Percentiles rank a stretch among this genome's conserved stretches.
These are phyloP conservation scores for Amazona guildingii DNA, from an alignment of 2,113 vertebrate genomes.

Conservation along the genomic window DNA sequence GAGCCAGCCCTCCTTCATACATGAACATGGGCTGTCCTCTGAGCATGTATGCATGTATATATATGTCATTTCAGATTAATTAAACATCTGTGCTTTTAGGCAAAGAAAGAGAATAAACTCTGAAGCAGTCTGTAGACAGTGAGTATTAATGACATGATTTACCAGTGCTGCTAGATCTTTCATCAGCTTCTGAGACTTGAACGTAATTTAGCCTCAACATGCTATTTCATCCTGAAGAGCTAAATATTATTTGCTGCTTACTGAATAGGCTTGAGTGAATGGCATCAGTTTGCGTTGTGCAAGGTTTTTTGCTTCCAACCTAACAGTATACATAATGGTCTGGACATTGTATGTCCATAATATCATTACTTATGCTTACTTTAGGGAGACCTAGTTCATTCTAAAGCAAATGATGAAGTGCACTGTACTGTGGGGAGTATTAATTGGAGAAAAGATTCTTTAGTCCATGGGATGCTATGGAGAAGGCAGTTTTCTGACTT, in stretches of 20 bases:
- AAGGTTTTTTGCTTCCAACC: not conserved
- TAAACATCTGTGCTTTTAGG: not conserved
- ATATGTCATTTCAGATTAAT: not conserved
- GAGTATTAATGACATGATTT: not conserved
- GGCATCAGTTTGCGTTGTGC: not conserved
- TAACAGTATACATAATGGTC: not conserved
- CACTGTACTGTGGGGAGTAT: not conserved
- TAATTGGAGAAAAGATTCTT: not conserved
- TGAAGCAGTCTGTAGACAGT: not conserved
- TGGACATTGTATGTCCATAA: not conserved
- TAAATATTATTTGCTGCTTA: not conserved
- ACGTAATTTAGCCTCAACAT: not conserved
- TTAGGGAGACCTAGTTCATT: not conserved
- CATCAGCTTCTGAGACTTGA: not conserved
- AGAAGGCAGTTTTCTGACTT: not conserved
- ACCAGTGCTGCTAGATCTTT: not conserved
- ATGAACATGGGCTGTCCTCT: not conserved
- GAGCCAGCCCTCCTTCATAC: not conserved
- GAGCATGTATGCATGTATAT: not conserved
- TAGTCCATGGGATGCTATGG: not conserved
- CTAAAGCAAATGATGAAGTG: not conserved
- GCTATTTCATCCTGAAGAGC: not conserved
- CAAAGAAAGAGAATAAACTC: not conserved
- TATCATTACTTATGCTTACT: not conserved
- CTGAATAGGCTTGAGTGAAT: not conserved